Base-by-base conservation (phyloP, 2,113 vertebrate genomes). In the Peucedramus taeniatus region DNA sequence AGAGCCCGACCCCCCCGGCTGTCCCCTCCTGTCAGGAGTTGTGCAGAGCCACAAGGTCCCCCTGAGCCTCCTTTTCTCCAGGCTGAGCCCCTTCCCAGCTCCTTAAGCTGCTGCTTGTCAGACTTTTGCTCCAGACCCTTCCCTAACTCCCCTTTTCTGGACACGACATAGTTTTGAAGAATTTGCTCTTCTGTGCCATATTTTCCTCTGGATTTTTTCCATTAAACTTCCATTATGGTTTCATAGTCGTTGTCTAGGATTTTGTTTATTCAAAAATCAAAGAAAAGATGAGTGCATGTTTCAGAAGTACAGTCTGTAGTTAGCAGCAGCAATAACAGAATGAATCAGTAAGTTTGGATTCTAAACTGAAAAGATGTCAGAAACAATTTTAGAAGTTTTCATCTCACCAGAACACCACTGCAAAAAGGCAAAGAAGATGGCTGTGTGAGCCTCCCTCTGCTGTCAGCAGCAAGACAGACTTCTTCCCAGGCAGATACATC, bases 141-240 rank as follows among this genome's bases (percentile, higher is more conserved):
- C 24, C 13, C 5, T 24, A 27, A 6, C 28, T 68, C 7, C 8
- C 9, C 5, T 75, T 75, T 51, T 35, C 45, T 40, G n/a, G 9
- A n/a, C 7, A 40, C 0, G 0, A 53, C 17, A 56, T 6, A 33
- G 0, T 37, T 61, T 37, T 72, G 18, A 61, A 66, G 13, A 44
- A 31, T 54, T 33, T 74, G 1, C 3, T 68, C 6, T 60, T 75
- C n/a, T 65, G 31, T 40, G 9, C 2, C 8, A 6, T 49, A 13
- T 30, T 76, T 8, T 79, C 8, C 13, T 40, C 7, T 17, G 15
- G 5, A 7, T 50, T 78, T 28, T 74, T 86, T 53, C 8, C 9
- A 8, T 39, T 83, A 51, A 23, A 27, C 13, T 54, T 20, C 39
- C 5, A 21, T 13, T 59, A 15, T 9, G 10, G 0, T 50, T 92